Evolutionary conservation across 2,797 vertebrate species (phyloP).

Genomic region (Pangasius sanitwongsei): DNA sequence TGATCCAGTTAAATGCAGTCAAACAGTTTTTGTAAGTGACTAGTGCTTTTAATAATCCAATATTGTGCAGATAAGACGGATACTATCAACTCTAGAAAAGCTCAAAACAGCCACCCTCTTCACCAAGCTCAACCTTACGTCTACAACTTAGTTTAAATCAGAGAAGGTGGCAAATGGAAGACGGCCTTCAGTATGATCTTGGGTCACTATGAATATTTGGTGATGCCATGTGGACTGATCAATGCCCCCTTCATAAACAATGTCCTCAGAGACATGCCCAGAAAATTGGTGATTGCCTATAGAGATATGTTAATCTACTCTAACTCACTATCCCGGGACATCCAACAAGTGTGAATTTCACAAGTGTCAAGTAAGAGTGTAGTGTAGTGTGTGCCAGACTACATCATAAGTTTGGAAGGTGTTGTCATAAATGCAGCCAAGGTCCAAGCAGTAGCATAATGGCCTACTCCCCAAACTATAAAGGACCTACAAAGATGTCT

Average conservation of each 20-base stretch:
- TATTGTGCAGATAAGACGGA: not conserved
- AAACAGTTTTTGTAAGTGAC: not conserved
- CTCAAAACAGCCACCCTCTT: not conserved
- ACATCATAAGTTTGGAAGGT: not conserved
- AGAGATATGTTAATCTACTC: not conserved
- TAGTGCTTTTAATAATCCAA: not conserved
- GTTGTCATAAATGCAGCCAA: not conserved
- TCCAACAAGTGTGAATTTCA: not conserved
- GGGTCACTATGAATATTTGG: not conserved
- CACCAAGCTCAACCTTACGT: not conserved
- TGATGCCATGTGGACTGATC: not conserved
- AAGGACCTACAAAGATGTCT: not conserved
- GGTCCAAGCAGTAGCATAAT: not conserved
- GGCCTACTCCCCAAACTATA: not conserved
- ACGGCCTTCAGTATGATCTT: not conserved
- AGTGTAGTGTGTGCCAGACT: no score
- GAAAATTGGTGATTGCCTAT: not conserved
- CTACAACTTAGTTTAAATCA: not conserved
- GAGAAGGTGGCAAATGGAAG: not conserved
- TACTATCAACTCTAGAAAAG: not conserved
- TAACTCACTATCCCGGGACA: not conserved
- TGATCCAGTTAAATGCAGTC: not conserved
- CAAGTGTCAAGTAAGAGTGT: not conserved
- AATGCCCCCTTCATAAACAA: not conserved
- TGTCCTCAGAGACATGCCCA: not conserved